Conservation (phyloP, 2,113 vertebrate genomes). For the Butorides virescens region DNA sequence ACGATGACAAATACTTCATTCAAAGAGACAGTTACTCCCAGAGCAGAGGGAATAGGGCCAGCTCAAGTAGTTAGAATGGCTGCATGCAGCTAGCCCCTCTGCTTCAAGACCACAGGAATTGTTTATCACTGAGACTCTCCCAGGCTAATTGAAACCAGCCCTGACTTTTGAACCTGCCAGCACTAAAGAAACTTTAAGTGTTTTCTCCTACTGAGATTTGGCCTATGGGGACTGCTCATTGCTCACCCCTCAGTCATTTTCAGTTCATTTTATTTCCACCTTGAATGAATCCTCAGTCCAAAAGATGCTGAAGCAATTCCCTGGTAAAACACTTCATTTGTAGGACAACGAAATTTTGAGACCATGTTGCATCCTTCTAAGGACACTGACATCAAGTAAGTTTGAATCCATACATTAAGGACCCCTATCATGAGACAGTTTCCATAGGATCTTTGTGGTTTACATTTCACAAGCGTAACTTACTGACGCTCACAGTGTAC, state of each 20-base stretch:
- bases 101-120: conserved; percentile 86
- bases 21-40: conserved; percentile 53
- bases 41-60: conserved; percentile 39
- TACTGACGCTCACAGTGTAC: not conserved
- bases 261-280: conserved; percentile 55
- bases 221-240: conserved; percentile 73
- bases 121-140: conserved; percentile 83
- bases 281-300: conserved; percentile 45
- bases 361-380: not conserved
- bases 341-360: not conserved
- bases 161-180: conserved; percentile 80
- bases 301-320: not conserved
- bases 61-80: conserved; percentile 37
- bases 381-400: not conserved
- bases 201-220: conserved; percentile 71
- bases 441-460: not conserved
- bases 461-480: not conserved
- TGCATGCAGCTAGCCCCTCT: conserved; percentile 58
- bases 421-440: not conserved
- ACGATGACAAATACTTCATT: conserved; percentile 54
- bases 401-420: not conserved
- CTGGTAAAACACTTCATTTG: not conserved
- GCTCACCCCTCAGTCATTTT: conserved; percentile 53
- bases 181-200: conserved; percentile 78
- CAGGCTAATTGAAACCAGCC: conserved; percentile 85